Percentiles rank a stretch among this genome's conserved stretches.
Conservation (phyloP, 2,797 vertebrate genomes). For the Triplophysa bombifrons region DNA sequence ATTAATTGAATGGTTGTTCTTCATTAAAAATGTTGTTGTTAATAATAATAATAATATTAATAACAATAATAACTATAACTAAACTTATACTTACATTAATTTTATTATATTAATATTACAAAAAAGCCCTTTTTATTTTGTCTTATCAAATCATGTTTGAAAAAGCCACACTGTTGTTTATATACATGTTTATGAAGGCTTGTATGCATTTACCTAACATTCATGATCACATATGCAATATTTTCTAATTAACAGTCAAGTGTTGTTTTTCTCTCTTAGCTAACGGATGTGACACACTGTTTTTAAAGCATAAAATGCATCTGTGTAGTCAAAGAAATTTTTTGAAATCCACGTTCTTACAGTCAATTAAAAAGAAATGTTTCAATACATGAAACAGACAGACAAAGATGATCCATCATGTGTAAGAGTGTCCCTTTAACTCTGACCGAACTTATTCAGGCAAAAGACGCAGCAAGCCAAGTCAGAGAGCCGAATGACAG, state of each 20-base stretch:
- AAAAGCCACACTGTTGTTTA: too few species aligned
- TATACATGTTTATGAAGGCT: too few species aligned
- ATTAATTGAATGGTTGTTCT: too few species aligned
- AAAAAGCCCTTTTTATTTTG: too few species aligned
- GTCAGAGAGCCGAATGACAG: constrained; percentile 16
- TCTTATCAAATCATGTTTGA: too few species aligned
- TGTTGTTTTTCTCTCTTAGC: neutral
- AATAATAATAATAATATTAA: too few species aligned
- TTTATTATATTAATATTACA: too few species aligned
- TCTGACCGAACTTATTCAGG: constrained; percentile 26
- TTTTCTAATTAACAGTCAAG: too few species aligned
- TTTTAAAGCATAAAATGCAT: neutral
- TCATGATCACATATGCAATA: neutral
- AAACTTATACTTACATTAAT: too few species aligned
- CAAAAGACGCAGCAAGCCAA: neutral
- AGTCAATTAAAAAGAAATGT: neutral
- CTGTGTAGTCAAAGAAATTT: neutral
- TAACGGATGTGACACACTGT: neutral
- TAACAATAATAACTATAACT: too few species aligned
- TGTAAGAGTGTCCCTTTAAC: constrained; percentile 26
- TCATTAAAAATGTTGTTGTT: too few species aligned
- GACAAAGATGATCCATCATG: constrained; percentile 8
- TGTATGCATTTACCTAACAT: too few species aligned
- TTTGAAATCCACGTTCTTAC: constrained; percentile 1
- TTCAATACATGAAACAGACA: neutral